Conservation (phyloP, 1,140 invertebrate species). For the Nymphalis io region DNA sequence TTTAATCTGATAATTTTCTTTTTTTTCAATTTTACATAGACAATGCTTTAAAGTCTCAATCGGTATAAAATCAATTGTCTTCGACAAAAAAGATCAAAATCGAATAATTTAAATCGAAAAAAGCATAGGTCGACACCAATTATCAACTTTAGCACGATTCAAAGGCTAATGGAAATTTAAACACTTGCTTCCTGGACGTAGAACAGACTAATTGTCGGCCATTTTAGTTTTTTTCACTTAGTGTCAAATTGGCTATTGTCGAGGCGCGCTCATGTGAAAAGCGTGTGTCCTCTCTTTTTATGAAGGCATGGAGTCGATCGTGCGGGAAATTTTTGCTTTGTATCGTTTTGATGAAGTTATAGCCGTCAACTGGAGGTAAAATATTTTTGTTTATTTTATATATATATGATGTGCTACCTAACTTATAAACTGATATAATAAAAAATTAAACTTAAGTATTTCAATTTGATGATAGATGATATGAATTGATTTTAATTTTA, state of each 20-base stretch:
- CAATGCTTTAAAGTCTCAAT: not conserved
- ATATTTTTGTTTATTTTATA: not conserved
- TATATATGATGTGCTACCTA: not conserved
- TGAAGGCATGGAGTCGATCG: slow-evolving; percentile 27
- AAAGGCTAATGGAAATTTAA: slow-evolving; percentile 45
- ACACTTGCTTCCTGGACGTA: slow-evolving; percentile 38
- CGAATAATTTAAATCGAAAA: slow-evolving; percentile 34
- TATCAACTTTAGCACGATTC: slow-evolving; percentile 39
- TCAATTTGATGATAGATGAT: too few relatives aligned
- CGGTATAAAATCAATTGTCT: slow-evolving; percentile 14
- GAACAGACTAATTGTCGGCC: slow-evolving; percentile 37
- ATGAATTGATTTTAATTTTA: too few relatives aligned
- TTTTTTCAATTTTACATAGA: not conserved
- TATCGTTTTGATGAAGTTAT: slow-evolving; percentile 38
- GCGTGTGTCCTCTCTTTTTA: slow-evolving; percentile 24
- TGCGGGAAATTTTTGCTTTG: slow-evolving; percentile 38
- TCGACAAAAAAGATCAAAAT: slow-evolving; percentile 34
- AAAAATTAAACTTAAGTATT: too few relatives aligned
- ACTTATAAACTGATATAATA: too few relatives aligned
- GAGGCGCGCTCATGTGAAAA: slow-evolving; percentile 34
- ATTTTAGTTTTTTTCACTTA: slow-evolving; percentile 43
- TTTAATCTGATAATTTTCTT: slow-evolving; percentile 2
- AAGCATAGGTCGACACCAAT: slow-evolving; percentile 30
- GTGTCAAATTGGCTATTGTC: slow-evolving; percentile 42
- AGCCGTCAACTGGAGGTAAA: not conserved